These are phyloP conservation scores for Eupeodes corollae DNA, from an alignment of 1,140 invertebrate species.

Conservation along the genomic window DNA sequence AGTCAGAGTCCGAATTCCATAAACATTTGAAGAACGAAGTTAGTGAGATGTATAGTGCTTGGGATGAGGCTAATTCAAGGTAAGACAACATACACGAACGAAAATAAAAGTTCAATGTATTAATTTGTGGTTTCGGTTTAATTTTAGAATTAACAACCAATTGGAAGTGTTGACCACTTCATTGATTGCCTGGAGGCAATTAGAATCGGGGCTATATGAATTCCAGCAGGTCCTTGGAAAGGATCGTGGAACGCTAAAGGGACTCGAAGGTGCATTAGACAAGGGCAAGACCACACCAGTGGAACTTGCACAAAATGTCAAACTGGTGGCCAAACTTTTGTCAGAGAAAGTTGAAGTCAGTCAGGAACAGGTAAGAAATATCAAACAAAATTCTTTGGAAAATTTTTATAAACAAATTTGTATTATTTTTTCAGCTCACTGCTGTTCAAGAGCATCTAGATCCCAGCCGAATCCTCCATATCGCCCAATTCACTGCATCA, in stretches of 20 bases:
- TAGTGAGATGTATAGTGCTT: constrained; percentile 59
- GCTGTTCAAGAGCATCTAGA: constrained; percentile 30
- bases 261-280: constrained; percentile 49
- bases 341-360: constrained; percentile 49
- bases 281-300: constrained; percentile 48
- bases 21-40: constrained; percentile 58
- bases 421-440: constrained; percentile 10
- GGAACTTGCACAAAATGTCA: constrained; percentile 49
- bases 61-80: constrained; percentile 66
- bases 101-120: not conserved
- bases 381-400: not conserved
- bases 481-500: constrained; percentile 34
- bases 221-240: constrained; percentile 49
- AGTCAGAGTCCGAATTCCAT: constrained; percentile 37
- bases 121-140: not conserved
- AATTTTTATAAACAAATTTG: not conserved
- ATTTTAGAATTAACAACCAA: constrained; percentile 25
- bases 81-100: constrained; percentile 33
- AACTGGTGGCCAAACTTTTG: constrained; percentile 54
- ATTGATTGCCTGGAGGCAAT: constrained; percentile 50
- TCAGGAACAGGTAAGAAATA: constrained; percentile 35
- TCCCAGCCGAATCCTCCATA: constrained; percentile 31
- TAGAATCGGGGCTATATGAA: constrained; percentile 49
- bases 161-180: constrained; percentile 33
- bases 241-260: constrained; percentile 50